Base-by-base conservation (phyloP, 2,888 invertebrate genomes). In the Spilosoma lubricipeda region DNA sequence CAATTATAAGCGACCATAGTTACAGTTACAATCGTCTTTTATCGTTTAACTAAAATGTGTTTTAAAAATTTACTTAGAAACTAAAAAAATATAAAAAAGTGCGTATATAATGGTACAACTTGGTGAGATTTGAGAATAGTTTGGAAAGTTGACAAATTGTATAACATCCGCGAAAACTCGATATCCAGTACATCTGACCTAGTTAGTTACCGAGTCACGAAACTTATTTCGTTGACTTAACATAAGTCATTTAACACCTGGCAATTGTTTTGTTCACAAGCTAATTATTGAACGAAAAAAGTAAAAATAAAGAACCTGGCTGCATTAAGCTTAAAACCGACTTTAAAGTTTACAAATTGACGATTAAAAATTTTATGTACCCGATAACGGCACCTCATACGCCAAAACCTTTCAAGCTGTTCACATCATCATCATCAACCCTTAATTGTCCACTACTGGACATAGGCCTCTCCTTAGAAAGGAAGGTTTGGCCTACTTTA, bases 111-210 rank as follows among this genome's bases (percentile, higher is more conserved):
- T 30, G 5, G 2, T 30, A 18, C 15, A 7, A 15, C 18, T 30
- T 18, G 30, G 30, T 18, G 63, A 63, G 63, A 18, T 15, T 63
- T 18, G 63, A 63, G 63, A 18, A 30, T 30, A 18, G 15, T 75
- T 72, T 65, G 69, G 75, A 75, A 75, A 75, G 75, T 75, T 72
- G 64, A 45, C 70, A 33, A 64, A 69, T 75, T 75, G 72, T 69
- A 56, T 65, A 75, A 75, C 65, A 66, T 75, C 75, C 75, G 69
- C 42, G 72, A 75, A 75, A 75, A 75, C 56, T 65, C 68, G 42
- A 66, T 68, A 71, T 52, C 67, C 2, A 48, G 64, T 71, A 27
- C 27, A 39, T 45, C n/a, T 59, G 45, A 72, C 69, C 66, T 39
- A 69, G 64, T 71, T 69, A 33, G 30, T 52, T 71, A n/a, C 69